These are phyloP conservation scores for Leptothorax acervorum DNA, from an alignment of 2,888 invertebrate genomes.

Conservation along the genomic window DNA sequence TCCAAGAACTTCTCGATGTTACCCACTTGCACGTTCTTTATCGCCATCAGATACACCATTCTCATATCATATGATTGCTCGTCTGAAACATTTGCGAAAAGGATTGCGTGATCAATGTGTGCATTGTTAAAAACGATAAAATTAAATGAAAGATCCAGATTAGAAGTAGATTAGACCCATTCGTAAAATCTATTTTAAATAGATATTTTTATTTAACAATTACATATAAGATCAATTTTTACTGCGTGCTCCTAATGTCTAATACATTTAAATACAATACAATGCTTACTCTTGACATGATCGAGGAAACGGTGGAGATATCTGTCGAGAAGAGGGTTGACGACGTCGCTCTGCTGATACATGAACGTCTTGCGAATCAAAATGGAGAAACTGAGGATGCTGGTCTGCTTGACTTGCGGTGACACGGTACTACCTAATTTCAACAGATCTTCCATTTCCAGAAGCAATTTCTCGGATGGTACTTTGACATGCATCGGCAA, in stretches of 20 bases:
- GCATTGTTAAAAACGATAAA: conserved; percentile 5
- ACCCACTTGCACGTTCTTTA: conserved; percentile 85
- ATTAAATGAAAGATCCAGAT: neutral
- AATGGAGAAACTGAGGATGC: conserved; percentile 85
- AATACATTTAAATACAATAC: neutral
- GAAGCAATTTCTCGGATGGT: conserved; percentile 83
- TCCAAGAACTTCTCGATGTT: conserved; percentile 83
- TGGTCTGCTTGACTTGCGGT: conserved; percentile 81
- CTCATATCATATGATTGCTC: conserved; percentile 80
- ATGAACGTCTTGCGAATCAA: conserved; percentile 83
- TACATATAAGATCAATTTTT: neutral
- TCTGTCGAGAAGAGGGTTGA: conserved; percentile 71
- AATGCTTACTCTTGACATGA: conserved; percentile 78
- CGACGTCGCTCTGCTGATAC: conserved; percentile 27
- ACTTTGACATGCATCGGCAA: conserved; percentile 85
- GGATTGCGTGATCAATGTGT: neutral
- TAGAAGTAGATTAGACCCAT: neutral
- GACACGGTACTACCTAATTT: conserved; percentile 70
- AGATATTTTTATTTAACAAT: neutral
- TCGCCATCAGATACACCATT: conserved; percentile 85
- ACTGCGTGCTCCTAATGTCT: neutral
- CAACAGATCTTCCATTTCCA: conserved; percentile 82
- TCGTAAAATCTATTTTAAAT: neutral
- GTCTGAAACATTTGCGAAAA: conserved; percentile 64
- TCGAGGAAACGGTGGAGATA: conserved; percentile 81